These are phyloP conservation scores for Ondatra zibethicus DNA, from an alignment of 2,113 vertebrate genomes.

Conservation along the genomic window DNA sequence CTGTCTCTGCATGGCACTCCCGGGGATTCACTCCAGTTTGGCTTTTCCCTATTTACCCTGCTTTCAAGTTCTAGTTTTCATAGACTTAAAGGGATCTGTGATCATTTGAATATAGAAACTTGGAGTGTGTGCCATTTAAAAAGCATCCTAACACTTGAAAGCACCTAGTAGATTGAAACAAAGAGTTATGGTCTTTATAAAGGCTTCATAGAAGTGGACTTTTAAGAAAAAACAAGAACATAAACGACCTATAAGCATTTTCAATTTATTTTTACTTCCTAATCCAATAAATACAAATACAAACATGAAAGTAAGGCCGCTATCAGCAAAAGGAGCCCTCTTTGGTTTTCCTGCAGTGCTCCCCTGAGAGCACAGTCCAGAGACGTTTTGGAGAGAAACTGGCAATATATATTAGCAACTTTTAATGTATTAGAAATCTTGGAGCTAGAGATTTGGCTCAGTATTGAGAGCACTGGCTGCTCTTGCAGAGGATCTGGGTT, in stretches of 20 bases:
- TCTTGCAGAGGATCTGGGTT: neutral
- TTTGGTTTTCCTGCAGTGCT: neutral
- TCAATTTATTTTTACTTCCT: neutral
- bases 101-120: conserved; percentile 11
- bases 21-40: neutral
- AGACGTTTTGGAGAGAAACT: neutral
- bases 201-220: neutral
- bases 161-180: neutral
- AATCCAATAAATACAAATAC: neutral
- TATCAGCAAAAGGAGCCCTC: neutral
- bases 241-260: neutral
- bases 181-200: neutral
- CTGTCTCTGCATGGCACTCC: neutral
- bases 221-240: neutral
- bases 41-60: neutral
- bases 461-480: neutral
- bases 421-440: neutral
- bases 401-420: neutral
- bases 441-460: neutral
- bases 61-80: neutral
- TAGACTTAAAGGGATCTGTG: neutral
- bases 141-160: neutral
- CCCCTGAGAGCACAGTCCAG: neutral
- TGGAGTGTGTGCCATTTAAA: neutral
- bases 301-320: neutral